These are phyloP conservation scores for Onchidella celtica DNA, from an alignment of 2,888 invertebrate genomes.

Conservation along the genomic window DNA sequence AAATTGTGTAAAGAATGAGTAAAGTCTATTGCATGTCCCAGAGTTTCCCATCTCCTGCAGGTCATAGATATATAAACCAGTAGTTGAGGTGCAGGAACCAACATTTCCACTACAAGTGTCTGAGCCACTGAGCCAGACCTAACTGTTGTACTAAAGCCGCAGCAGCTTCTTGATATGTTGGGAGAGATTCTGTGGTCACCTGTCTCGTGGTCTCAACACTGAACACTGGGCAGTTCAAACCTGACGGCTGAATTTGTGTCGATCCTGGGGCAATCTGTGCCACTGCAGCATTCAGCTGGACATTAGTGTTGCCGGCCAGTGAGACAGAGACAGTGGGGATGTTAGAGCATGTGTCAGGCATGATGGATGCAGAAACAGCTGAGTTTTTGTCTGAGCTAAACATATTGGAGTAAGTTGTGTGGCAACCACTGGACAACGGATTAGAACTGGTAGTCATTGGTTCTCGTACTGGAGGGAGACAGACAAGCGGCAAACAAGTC, in stretches of 20 bases:
- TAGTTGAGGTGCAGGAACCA: too few species aligned
- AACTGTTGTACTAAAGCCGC: conserved; percentile 30
- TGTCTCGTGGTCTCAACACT: neutral
- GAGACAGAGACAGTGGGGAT: too few species aligned
- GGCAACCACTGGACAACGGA: neutral
- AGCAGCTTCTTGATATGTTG: conserved; percentile 45
- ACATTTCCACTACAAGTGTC: too few species aligned
- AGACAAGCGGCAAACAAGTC: neutral
- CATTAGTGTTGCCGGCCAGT: too few species aligned
- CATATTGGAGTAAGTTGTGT: neutral
- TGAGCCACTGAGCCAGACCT: too few species aligned
- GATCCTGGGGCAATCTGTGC: neutral
- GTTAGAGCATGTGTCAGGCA: too few species aligned
- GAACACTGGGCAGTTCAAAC: neutral
- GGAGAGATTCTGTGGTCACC: conserved; percentile 14
- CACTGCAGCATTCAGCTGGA: neutral
- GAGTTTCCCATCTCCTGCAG: too few species aligned
- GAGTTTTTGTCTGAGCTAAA: neutral
- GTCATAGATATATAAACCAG: too few species aligned
- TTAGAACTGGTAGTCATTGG: neutral
- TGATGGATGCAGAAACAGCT: neutral
- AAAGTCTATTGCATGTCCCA: too few species aligned
- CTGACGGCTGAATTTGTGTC: neutral
- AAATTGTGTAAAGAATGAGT: too few species aligned
- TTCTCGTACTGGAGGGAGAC: neutral